Conservation (phyloP, 2,113 vertebrate species). For the Grallaria varia region DNA sequence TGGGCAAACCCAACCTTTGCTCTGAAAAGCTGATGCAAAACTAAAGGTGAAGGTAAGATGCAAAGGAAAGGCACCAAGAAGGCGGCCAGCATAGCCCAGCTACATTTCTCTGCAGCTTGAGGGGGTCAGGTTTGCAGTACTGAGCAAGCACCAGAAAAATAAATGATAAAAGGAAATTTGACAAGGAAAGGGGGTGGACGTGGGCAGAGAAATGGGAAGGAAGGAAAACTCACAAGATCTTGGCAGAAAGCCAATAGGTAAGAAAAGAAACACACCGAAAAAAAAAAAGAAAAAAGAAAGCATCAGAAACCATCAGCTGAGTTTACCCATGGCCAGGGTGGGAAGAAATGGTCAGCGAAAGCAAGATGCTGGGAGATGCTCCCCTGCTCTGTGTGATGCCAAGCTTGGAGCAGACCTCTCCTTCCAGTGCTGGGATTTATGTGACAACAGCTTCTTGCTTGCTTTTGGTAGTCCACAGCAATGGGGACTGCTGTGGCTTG, state of each 20-base stretch:
- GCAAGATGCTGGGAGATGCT: background rate
- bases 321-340: background rate
- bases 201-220: background rate
- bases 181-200: background rate
- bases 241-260: background rate
- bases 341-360: background rate
- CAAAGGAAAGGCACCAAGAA: background rate
- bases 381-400: background rate
- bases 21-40: background rate
- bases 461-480: background rate
- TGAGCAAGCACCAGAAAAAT: slow-evolving; percentile 16
- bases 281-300: fast-evolving
- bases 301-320: background rate
- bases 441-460: background rate
- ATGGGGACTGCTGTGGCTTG: background rate
- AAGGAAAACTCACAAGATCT: slow-evolving; percentile 6
- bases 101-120: background rate
- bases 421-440: background rate
- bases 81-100: fast-evolving
- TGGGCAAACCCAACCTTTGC: background rate
- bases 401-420: background rate
- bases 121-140: background rate
- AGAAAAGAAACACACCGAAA: background rate
- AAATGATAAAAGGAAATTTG: slow-evolving; percentile 23
- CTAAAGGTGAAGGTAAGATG: background rate